Conservation (phyloP, 2,797 vertebrate genomes). For the Linurgus olivaceus region DNA sequence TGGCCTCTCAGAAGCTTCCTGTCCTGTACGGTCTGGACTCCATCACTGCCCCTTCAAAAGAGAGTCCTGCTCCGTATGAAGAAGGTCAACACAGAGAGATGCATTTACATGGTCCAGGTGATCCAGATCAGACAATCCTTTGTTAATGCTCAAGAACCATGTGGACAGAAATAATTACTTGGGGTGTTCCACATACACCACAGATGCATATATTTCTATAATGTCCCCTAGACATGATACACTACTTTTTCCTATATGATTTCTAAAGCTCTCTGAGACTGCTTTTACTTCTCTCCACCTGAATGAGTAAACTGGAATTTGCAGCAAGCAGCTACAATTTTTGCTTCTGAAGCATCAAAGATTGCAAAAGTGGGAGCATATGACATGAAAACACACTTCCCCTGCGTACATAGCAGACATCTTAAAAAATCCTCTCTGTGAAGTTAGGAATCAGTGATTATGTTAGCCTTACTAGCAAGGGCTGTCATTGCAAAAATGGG, state of each 20-base stretch:
- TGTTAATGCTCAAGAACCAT: not conserved
- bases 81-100: not conserved
- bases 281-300: not conserved
- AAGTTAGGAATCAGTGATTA: not conserved
- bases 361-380: not conserved
- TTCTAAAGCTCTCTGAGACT: not conserved
- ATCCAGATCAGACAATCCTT: not conserved
- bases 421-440: not conserved
- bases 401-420: not conserved
- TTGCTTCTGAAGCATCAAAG: not conserved
- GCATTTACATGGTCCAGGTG: not conserved
- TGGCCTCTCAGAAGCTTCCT: not conserved
- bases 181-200: not conserved
- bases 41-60: not conserved
- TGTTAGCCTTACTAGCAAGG: not conserved
- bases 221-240: not conserved
- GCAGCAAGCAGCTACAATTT: not conserved
- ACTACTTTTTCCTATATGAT: not conserved
- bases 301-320: not conserved
- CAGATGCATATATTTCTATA: not conserved
- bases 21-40: not conserved
- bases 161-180: not conserved
- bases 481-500: not conserved
- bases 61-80: not conserved
- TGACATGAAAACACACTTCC: not conserved